Evolutionary conservation across 2,797 vertebrate genomes (phyloP), one percentile per base, ranked within the genome.

Genomic region (Apogon talboti): DNA sequence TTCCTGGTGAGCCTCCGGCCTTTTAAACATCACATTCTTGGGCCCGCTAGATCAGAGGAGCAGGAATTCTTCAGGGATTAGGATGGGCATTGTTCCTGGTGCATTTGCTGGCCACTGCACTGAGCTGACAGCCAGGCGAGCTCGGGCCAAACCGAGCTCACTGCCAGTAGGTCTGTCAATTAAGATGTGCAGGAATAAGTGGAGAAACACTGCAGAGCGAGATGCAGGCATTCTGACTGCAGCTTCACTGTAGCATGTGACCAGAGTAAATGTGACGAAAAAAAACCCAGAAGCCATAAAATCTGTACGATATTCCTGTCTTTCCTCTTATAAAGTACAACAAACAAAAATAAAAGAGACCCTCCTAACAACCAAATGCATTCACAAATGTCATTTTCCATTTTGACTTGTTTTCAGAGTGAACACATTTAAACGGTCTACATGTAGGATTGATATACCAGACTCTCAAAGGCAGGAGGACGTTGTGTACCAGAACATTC

Each of bases 41-140:
- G 70, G 67, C 80, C 79, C 78, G 68, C 76, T 60, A 89, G 85
- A 92, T 91, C 91, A 89, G 86, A 93, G 80, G 69, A 78, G 76
- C 70, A 61, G 82, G 79, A 92, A 93, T 93, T 93, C 91, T 91
- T 92, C 74, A 6, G 89, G 90, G 92, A 94, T 94, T 93, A 93
- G 81, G 81, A 83, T 72, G 78, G 76, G 79, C 86, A 92, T 90
- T 93, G 90, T 92, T 93, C 84, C 67, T 68, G 28, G 71, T 49
- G 79, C 80, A 57, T 77, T 89, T 57, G 73, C 87, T 76, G 82
- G 85, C 86, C 87, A 81, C 70, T 80, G 80, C 76, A 80, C 82
- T 46, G 76, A 86, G 80, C 77, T 64, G 86, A 90, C 85, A 81
- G 87, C 77, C 78, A 35, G 75, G 71, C 83, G 59, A 56, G 79